Evolutionary conservation across 2,797 vertebrate genomes (phyloP), one percentile per base, ranked within the genome.

Genomic region (Oreortyx pictus): DNA sequence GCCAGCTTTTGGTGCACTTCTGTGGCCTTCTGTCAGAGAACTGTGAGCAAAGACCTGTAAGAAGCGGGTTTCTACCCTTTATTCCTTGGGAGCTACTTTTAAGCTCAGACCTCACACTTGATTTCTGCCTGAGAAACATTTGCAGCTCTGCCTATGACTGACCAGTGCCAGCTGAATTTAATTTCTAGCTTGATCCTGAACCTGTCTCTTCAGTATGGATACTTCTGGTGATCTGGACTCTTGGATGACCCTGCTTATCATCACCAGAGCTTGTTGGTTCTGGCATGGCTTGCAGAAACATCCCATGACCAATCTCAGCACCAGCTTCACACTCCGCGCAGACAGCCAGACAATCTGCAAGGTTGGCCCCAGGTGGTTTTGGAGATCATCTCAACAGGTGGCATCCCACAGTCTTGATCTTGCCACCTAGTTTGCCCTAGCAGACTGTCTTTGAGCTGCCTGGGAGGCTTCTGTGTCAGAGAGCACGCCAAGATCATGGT

Each of bases 241-340:
- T 66, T 70, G 29, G 8, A 12, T 4, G 9, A 12, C 15, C 25
- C 14, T 68, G 33, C 23, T 61, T 72, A 74, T 47, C 60, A 43
- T 49, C 59, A 39, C 29, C 59, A 62, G 25, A 60, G n/a, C 24
- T 67, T 41, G 15, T 15, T 79, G 7, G 18, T 83, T 60, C 17
- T 3, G 0, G 14, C 13, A 52, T 27, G 56, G 31, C 13, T 65
- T 74, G 57, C 25, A 56, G 57, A 76, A 77, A 5, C 3, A 3
- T 25, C 1, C 52, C 10, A 9, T 37, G 52, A 14, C 52, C 0
- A 1, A 6, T 27, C 1, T 0, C 0, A 0, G 18, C 60, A 70
- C 22, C 35, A 71, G 17, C 59, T 81, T 62, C 12, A 2, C 18
- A 23, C 31, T 16, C 62, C 33, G 35, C 29, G 31, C 3, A 4